Conservation (phyloP, 53 echinoderm and acorn worm genomes). For the Glandiceps talaboti region DNA sequence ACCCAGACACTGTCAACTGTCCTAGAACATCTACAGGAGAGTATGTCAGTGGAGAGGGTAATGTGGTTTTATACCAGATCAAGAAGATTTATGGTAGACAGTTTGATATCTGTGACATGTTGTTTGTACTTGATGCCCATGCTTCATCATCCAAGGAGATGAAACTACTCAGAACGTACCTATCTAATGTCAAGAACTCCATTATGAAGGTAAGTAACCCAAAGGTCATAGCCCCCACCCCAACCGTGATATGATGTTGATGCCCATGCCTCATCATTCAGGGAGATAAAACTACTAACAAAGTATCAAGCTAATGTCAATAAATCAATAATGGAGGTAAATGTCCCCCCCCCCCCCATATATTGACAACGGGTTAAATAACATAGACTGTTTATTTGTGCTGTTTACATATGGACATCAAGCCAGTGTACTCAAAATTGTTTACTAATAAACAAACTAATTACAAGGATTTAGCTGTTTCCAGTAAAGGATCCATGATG, state of each 20-base stretch:
- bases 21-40: conserved; percentile 81
- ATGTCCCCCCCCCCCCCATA: no score
- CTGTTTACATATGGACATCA: no score
- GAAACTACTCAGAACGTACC: conserved; percentile 69
- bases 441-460: no score
- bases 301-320: conserved; percentile 61
- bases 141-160: conserved; percentile 73
- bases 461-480: no score
- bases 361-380: no score
- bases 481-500: no score
- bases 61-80: conserved; percentile 91
- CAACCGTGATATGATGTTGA: no score
- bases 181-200: conserved; percentile 62
- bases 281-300: conserved; percentile 73
- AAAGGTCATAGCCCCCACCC: no score
- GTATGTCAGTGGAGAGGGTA: conserved; percentile 86
- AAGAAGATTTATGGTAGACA: conserved; percentile 81
- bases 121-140: conserved; percentile 77
- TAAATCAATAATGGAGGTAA: conserved; percentile 76
- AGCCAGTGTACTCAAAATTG: no score
- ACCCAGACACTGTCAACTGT: conserved; percentile 76
- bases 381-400: no score
- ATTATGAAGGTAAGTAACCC: conserved; percentile 85
- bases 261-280: conserved; percentile 60
- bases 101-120: conserved; percentile 93